Percentiles rank a stretch among this genome's conserved stretches.
These are phyloP conservation scores for Cepaea nemoralis DNA, from an alignment of 1,140 invertebrate species.

Conservation along the genomic window DNA sequence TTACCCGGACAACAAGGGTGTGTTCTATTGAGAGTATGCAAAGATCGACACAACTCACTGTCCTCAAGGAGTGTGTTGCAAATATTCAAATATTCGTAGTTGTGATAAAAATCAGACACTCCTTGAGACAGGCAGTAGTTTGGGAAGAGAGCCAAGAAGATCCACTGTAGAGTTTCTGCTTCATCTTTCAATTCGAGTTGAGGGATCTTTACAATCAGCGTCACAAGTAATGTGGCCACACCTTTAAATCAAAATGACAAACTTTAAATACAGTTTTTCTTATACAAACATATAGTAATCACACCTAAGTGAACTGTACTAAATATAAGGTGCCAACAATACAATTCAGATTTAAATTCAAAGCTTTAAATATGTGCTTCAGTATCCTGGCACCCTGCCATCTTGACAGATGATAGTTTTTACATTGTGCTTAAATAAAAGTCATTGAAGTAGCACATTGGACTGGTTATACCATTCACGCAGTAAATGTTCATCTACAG, in stretches of 20 bases:
- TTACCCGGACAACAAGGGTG: slow-evolving; percentile 49
- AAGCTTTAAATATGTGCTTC: too few relatives aligned
- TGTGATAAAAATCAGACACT: slow-evolving; percentile 67
- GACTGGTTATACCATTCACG: too few relatives aligned
- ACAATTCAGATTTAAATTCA: too few relatives aligned
- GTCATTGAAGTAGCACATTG: too few relatives aligned
- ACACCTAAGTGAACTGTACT: too few relatives aligned
- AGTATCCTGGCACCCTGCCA: too few relatives aligned
- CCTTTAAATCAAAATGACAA: slow-evolving; percentile 52
- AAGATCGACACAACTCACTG: slow-evolving; percentile 32
- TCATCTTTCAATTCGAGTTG: slow-evolving; percentile 58
- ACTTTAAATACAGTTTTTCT: too few relatives aligned
- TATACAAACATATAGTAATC: too few relatives aligned
- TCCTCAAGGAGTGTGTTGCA: slow-evolving; percentile 43
- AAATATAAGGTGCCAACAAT: too few relatives aligned
- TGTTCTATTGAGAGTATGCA: not conserved
- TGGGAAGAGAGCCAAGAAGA: slow-evolving; percentile 69
- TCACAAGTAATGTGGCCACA: slow-evolving; percentile 59
- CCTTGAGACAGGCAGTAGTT: slow-evolving; percentile 67
- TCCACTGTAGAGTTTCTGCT: slow-evolving; percentile 61
- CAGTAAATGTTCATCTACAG: too few relatives aligned
- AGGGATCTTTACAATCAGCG: slow-evolving; percentile 64
- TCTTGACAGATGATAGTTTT: too few relatives aligned
- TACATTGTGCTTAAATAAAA: too few relatives aligned
- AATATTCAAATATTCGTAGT: slow-evolving; percentile 56